phyloP scores from a whole-genome alignment of 2,797 vertebrate genomes.

The Avahi laniger region DNA sequence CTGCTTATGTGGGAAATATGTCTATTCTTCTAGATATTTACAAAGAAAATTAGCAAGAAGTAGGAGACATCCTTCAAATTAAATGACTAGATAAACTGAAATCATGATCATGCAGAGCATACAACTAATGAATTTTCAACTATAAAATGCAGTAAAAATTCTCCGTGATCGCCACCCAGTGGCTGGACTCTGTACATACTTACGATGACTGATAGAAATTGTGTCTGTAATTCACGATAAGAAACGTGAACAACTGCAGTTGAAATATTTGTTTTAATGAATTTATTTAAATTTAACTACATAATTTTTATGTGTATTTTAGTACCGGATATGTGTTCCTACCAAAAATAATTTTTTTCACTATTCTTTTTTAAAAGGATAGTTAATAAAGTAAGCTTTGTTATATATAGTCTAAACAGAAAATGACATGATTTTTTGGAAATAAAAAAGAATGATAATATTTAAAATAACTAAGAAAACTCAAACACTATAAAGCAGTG shows the following conservation, averaged over 20 bases:
- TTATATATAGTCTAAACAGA: background rate
- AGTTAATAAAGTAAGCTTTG: background rate
- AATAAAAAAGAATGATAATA: background rate
- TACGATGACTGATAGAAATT: background rate
- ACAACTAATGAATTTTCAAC: background rate
- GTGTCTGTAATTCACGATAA: background rate
- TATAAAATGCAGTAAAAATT: background rate
- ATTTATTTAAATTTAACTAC: background rate
- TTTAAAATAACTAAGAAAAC: background rate
- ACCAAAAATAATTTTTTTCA: background rate
- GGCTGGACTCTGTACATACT: background rate
- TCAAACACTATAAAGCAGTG: background rate
- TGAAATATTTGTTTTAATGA: constrained; percentile 9
- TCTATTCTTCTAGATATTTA: background rate
- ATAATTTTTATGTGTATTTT: background rate
- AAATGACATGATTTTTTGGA: background rate
- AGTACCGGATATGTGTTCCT: background rate
- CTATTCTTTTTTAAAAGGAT: background rate
- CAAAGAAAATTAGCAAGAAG: background rate
- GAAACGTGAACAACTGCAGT: constrained; percentile 14
- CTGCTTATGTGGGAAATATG: background rate
- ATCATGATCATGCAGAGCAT: background rate
- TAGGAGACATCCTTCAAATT: background rate
- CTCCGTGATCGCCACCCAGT: background rate
- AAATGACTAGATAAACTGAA: background rate